phyloP scores from a whole-genome alignment of 2,797 vertebrate genomes.

The Artibeus jamaicensis region DNA sequence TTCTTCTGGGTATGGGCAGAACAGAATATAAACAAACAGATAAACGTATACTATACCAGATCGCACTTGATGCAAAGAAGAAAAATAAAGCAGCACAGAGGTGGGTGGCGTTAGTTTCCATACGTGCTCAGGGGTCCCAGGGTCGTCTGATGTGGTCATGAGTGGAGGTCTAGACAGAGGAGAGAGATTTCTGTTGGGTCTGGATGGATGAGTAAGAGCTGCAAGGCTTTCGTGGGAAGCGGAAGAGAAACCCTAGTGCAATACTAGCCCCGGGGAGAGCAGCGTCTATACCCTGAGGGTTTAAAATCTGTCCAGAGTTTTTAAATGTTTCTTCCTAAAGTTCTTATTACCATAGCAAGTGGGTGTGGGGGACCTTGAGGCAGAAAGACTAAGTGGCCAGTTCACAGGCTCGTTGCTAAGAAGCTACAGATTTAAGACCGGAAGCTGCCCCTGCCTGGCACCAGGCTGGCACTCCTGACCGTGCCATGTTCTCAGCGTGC shows the following conservation, averaged over 20 bases:
- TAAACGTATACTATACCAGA: not conserved
- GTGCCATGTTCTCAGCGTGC: rapidly evolving
- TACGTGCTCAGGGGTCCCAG: not conserved
- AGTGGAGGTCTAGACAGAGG: not conserved
- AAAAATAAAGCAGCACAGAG: too few species aligned
- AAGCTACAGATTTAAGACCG: not conserved
- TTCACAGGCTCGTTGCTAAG: not conserved
- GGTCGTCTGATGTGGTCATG: rapidly evolving
- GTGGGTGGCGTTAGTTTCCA: too few species aligned
- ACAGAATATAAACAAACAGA: not conserved
- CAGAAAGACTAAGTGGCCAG: not conserved
- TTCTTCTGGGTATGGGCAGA: not conserved
- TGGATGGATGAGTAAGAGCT: not conserved
- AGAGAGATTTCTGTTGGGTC: not conserved
- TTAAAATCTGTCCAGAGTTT: not conserved
- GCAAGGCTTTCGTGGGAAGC: not conserved
- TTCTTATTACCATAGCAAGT: not conserved
- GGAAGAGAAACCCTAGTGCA: not conserved
- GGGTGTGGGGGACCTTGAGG: not conserved
- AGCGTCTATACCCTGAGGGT: not conserved
- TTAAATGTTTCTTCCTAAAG: not conserved
- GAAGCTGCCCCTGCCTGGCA: not conserved
- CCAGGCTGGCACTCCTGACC: not conserved
- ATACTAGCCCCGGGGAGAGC: not conserved
- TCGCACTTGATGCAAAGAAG: not conserved